phyloP scores from a whole-genome alignment of 2,797 vertebrate species.

The Amphiprion clarkii region DNA sequence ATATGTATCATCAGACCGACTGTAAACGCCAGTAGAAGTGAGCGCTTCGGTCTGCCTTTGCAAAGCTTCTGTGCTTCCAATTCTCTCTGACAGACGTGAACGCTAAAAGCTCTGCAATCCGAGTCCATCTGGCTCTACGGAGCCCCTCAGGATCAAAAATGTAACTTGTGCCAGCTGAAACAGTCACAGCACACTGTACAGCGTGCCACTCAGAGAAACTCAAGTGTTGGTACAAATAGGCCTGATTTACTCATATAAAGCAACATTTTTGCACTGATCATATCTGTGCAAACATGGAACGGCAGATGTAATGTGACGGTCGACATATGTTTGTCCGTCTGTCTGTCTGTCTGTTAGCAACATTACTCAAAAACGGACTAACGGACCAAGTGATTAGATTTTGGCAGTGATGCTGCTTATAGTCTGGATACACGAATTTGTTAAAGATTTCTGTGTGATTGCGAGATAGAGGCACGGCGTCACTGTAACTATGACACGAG shows the following conservation, averaged over 20 bases:
- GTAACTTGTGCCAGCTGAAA: conserved; percentile 27
- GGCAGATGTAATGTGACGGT: too few species aligned
- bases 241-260: not conserved
- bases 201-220: conserved; percentile 10
- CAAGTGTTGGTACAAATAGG: not conserved
- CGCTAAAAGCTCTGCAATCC: conserved; percentile 14
- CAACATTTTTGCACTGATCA: not conserved
- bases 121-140: conserved; percentile 22
- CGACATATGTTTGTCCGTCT: too few species aligned
- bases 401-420: too few species aligned
- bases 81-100: not conserved
- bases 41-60: not conserved
- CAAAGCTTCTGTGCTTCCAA: conserved; percentile 19
- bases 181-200: not conserved
- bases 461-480: too few species aligned
- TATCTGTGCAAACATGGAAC: too few species aligned
- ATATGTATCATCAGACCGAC: not conserved
- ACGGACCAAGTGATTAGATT: too few species aligned
- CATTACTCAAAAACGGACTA: too few species aligned
- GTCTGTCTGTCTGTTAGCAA: too few species aligned
- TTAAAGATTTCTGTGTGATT: too few species aligned
- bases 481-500: too few species aligned
- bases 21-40: not conserved
- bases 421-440: too few species aligned
- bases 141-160: conserved; percentile 12